These are phyloP conservation scores for Nanger granti DNA, from an alignment of 2,113 vertebrate genomes.

Conservation along the genomic window DNA sequence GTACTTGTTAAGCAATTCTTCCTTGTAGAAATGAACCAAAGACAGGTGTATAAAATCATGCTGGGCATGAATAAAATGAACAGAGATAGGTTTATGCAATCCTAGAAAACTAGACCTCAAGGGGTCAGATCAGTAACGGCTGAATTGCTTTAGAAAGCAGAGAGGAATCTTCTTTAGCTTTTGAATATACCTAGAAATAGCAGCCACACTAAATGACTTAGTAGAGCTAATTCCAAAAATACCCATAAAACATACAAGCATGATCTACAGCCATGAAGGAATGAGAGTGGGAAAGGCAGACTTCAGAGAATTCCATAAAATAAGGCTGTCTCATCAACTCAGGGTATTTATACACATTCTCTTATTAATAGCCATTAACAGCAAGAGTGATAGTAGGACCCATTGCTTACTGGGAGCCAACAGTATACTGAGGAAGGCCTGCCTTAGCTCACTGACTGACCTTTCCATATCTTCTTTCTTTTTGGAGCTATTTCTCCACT, in stretches of 20 bases:
- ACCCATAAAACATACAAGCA: not conserved
- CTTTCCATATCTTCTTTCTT: not conserved
- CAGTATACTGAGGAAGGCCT: not conserved
- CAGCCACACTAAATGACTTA: not conserved
- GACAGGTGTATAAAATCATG: not conserved
- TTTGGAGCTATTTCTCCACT: not conserved
- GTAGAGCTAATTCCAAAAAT: not conserved
- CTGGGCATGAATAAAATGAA: not conserved
- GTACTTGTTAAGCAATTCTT: not conserved
- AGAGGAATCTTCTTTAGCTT: not conserved
- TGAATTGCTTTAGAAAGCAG: not conserved
- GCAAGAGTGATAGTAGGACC: not conserved
- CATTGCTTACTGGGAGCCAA: not conserved
- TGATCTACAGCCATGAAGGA: not conserved
- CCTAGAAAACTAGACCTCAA: slow-evolving; percentile 14
- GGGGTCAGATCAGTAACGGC: not conserved
- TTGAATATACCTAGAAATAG: slow-evolving; percentile 9
- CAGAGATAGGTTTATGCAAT: not conserved
- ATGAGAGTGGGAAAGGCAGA: not conserved
- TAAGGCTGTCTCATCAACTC: not conserved
- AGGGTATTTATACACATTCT: not conserved
- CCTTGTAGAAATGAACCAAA: slow-evolving; percentile 22
- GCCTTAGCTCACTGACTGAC: not conserved
- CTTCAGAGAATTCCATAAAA: not conserved
- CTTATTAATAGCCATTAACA: slow-evolving; percentile 13